Evolutionary conservation across 2,113 vertebrate species (phyloP), one percentile per base, ranked within the genome.

Genomic region (Anseranas semipalmata): DNA sequence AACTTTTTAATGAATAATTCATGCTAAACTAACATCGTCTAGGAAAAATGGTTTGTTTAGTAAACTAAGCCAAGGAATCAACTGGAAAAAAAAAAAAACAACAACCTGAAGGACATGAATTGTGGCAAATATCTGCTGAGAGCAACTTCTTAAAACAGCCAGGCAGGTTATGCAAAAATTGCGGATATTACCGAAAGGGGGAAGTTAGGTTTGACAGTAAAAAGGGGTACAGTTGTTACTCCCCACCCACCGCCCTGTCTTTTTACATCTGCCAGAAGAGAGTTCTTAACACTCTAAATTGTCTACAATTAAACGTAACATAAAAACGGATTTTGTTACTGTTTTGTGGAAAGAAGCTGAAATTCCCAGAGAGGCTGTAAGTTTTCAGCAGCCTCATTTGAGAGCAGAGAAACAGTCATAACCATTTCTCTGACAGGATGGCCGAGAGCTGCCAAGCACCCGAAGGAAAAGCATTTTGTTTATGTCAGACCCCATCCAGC

Each of bases 301-400:
- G 32, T 41, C 93, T 95, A 74, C 94, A 98, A 97, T 98, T 98
- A 97, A 90, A 93, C 52, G 65, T 60, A 87, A 86, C 59, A 94
- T 73, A 58, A 96, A 98, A 95, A 53, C 9, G 0, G 89, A 94
- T 97, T 98, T 96, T 95, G 80, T 97, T 97, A 96, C 68, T 80
- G 63, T 95, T 82, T 52, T 6, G 2, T 76, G 90, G 91, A 98
- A 98, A 97, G 90, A 97, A 97, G 97, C 67, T 5, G 76, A 94
- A 98, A 98, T 98, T 98, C 98, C 98, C 97, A 84, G 70, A 96
- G 97, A 98, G 96, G 72, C 92, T 97, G 97, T 98, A 97, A 97
- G 96, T 98, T 98, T 98, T 98, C 98, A 98, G 81, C 97, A 94
- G 96, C 93, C 87, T 80, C 71, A 58, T 95, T 66, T 95, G 92